These are phyloP conservation scores for Colistium nudipinnis DNA, from an alignment of 2,113 vertebrate species.

Conservation along the genomic window DNA sequence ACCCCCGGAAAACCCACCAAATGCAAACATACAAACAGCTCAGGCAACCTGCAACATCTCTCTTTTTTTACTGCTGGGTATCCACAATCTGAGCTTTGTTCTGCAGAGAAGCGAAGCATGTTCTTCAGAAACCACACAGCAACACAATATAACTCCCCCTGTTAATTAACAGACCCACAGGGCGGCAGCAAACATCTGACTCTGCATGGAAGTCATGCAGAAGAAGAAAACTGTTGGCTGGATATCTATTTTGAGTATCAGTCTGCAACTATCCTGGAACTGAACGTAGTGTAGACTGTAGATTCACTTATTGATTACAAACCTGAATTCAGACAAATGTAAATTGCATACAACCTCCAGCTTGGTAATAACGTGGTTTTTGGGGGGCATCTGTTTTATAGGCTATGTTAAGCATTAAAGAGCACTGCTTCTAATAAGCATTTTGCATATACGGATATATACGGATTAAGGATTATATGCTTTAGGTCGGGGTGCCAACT, in stretches of 20 bases:
- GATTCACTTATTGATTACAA: no score
- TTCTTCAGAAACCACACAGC: background rate
- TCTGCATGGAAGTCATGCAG: background rate
- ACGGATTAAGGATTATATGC: no score
- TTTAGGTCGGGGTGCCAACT: no score
- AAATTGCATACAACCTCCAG: no score
- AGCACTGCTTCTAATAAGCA: no score
- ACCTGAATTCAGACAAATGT: no score
- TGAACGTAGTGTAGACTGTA: background rate
- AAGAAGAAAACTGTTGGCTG: conserved; percentile 7
- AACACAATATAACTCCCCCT: background rate
- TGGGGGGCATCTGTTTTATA: no score
- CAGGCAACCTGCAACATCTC: background rate
- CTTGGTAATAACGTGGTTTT: no score
- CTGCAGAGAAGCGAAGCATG: background rate
- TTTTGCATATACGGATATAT: no score
- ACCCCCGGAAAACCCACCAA: background rate
- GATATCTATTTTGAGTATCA: background rate
- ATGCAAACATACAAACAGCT: background rate
- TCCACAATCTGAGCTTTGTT: background rate
- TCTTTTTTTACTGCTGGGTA: no score
- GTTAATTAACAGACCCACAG: conserved; percentile 15
- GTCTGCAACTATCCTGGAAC: background rate
- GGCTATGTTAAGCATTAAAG: no score
- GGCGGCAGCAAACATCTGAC: conserved; percentile 31